Base-by-base conservation (phyloP, 2,888 invertebrate species). In the Omphaloscelis lunosa region DNA sequence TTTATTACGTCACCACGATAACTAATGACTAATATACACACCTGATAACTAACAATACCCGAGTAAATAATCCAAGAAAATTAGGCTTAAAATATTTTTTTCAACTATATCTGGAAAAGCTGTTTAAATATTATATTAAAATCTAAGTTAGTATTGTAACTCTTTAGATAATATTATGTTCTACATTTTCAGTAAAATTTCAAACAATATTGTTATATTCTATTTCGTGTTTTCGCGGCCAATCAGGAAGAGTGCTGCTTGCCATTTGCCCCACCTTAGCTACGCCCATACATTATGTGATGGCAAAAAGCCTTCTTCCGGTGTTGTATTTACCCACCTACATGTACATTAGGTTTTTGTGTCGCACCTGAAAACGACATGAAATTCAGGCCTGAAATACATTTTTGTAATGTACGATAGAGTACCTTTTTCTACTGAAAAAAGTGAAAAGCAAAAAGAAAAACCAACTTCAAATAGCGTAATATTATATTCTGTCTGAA, bases 231-330 rank as follows among this genome's bases (percentile, higher is more conserved):
- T 83, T 83, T 75, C 27, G 80, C 62, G 66, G 51, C 78, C 83
- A 84, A 84, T 84, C 83, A 81, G 72, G 66, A 84, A 83, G 58
- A 84, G 83, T 84, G 83, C 84, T 69, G 84, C 63, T 78, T 84
- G 84, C 84, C 76, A 79, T 81, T 83, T 77, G 81, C 86, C 86
- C 79, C 76, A 83, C 86, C 85, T 81, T 65, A 66, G 75, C 78
- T 85, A 59, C 85, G 72, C 85, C 80, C 83, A 86, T 84, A 83
- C 86, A 86, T 85, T 83, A 86, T 81, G 79, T 83, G 80, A 77
- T 83, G 79, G 77, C 74, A 72, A 66, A 75, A 85, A 75, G 66
- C 75, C 75, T 72, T 76, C 75, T 86, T 86, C 86, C 86, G 83
- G 75, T 79, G 62, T 72, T 69, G n/a, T 84, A 75, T 84, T 74